Evolutionary conservation across 2,888 invertebrate species (phyloP), one percentile per base, ranked within the genome.

Genomic region (Cyclophora albipunctata): DNA sequence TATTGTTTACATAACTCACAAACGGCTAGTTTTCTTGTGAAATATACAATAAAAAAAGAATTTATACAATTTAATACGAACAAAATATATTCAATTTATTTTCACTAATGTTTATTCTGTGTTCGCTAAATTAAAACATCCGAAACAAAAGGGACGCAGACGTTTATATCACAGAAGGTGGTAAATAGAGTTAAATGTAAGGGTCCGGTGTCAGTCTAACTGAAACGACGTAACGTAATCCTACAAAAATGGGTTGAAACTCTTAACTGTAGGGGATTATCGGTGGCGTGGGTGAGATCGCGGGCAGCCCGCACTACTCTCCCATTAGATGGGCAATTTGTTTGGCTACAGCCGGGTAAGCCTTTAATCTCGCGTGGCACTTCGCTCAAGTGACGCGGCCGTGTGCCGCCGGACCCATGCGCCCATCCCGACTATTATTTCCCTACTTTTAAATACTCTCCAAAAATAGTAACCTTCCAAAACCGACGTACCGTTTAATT

Each of bases 291-390:
- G 65, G 55, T 51, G 62, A 60, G 66, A 64, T 67, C 64, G 67
- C 59, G 62, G 62, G 56, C 57, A 59, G 57, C 60, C 60, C 64
- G 64, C 71, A 67, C 73, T 71, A 73, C 71, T 70, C 70, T 61
- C 64, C 78, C 77, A 78, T 82, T 82, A 82, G 82, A 74, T 65
- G 73, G 71, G 73, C 78, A 78, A 81, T 84, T 81, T 82, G 77
- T 82, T 81, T 80, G 75, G 75, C 72, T 73, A 74, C 73, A 73
- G 71, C 61, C 62, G 65, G 61, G 66, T 73, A 75, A 81, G 74
- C 81, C 72, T 79, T 78, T 82, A 80, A 83, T 82, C 81, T 73
- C 66, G 66, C 68, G 62, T 65, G 65, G 66, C 71, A 71, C 67
- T 71, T 67, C 55, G 62, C 62, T 64, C 57, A 69, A 73, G 72